These are phyloP conservation scores for Leucophenga maculata DNA, from an alignment of 2,888 invertebrate species.

Conservation along the genomic window DNA sequence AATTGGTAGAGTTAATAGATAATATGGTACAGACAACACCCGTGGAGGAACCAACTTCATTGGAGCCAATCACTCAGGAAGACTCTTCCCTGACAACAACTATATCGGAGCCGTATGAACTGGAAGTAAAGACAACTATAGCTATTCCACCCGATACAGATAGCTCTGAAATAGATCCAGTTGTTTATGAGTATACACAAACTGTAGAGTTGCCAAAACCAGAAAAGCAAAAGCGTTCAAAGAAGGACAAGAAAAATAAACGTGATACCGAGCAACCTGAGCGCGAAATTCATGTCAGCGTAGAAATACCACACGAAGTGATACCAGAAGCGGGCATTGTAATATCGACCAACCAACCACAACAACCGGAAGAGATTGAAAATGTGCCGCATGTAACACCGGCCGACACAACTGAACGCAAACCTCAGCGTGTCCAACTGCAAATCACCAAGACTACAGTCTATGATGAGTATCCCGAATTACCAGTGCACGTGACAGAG, in stretches of 20 bases:
- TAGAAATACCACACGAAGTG: slow-evolving; percentile 61
- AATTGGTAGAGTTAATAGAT: slow-evolving; percentile 52
- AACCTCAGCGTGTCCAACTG: slow-evolving; percentile 57
- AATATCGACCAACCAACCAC: slow-evolving; percentile 49
- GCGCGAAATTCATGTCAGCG: slow-evolving; percentile 64
- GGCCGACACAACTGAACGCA: slow-evolving; percentile 27
- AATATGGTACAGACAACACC: slow-evolving; percentile 68
- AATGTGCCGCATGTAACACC: slow-evolving; percentile 49
- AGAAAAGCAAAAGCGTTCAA: slow-evolving; percentile 63
- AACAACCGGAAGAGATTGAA: slow-evolving; percentile 38
- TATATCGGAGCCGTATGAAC: slow-evolving; percentile 70
- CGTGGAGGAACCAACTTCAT: slow-evolving; percentile 46
- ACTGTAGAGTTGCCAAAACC: slow-evolving; percentile 63
- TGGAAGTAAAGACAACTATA: slow-evolving; percentile 76
- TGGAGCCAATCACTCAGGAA: slow-evolving; percentile 45
- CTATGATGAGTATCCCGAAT: slow-evolving; percentile 59
- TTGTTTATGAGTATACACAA: slow-evolving; percentile 66
- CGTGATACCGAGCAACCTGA: slow-evolving; percentile 43
- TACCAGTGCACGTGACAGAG: slow-evolving; percentile 55
- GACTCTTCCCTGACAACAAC: slow-evolving; percentile 60
- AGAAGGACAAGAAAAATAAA: slow-evolving; percentile 67
- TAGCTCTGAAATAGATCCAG: slow-evolving; percentile 59
- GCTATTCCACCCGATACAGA: slow-evolving; percentile 75
- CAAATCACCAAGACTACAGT: slow-evolving; percentile 67
- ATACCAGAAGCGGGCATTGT: slow-evolving; percentile 55